Percentiles rank a stretch among this genome's conserved stretches.
Conservation (phyloP, 2,113 vertebrate genomes). For the Prunella fulvescens region DNA sequence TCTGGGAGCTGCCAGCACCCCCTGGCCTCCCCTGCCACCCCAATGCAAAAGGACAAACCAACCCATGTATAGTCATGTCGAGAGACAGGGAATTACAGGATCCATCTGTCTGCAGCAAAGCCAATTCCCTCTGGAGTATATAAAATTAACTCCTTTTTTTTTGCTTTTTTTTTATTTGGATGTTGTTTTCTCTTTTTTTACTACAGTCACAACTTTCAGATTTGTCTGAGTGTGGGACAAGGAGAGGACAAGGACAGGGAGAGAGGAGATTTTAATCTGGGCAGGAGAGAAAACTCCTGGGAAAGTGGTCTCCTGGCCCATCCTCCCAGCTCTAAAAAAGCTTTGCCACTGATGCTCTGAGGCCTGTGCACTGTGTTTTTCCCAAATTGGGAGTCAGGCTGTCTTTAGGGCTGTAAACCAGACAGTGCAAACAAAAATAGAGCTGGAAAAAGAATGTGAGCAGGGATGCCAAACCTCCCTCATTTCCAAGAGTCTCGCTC, state of each 20-base stretch:
- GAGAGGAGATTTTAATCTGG: background rate
- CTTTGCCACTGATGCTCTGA: background rate
- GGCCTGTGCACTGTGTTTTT: background rate
- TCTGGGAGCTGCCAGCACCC: background rate
- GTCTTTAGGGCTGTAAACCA: slow-evolving; percentile 34
- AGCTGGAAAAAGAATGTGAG: slow-evolving; percentile 23
- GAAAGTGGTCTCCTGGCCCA: background rate
- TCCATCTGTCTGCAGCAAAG: background rate
- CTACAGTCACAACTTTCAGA: background rate
- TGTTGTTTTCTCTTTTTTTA: background rate
- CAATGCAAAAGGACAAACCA: background rate
- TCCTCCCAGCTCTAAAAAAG: background rate
- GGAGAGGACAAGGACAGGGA: background rate
- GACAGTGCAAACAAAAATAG: slow-evolving; percentile 56
- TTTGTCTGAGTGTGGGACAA: background rate
- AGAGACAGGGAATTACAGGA: background rate
- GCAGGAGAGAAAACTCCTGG: background rate
- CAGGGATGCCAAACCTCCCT: slow-evolving; percentile 31
- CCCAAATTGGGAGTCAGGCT: slow-evolving; percentile 47
- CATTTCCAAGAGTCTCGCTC: background rate
- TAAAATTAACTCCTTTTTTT: background rate
- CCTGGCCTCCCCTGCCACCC: background rate
- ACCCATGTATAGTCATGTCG: background rate
- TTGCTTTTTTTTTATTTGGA: background rate
- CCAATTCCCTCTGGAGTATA: slow-evolving; percentile 7